Evolutionary conservation across 53 echinoderm and acorn worm genomes (phyloP).

Genomic region (Crossaster papposus): DNA sequence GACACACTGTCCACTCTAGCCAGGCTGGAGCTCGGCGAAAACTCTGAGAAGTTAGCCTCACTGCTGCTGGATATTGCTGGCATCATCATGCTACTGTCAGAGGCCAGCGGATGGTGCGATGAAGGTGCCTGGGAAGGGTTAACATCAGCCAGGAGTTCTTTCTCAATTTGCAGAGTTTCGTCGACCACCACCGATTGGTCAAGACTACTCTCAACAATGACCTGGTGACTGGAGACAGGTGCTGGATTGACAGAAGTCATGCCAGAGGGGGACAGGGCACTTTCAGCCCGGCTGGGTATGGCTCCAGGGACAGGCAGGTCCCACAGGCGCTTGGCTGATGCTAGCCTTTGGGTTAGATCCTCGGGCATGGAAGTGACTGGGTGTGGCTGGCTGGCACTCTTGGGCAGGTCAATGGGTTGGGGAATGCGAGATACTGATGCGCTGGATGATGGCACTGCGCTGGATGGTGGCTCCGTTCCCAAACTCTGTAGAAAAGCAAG

Average conservation of each 20-base stretch:
- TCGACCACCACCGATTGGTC: constrained; percentile 1
- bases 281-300: constrained; percentile 21
- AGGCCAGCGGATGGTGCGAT: constrained; percentile 34
- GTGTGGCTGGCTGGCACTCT: constrained; percentile 57
- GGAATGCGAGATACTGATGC: constrained; percentile 18
- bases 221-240: constrained; percentile 33
- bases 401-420: constrained; percentile 60
- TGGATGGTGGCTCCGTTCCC: constrained; percentile 36
- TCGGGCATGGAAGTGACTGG: constrained; percentile 81
- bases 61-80: constrained; percentile 30
- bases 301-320: constrained; percentile 55
- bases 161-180: constrained; percentile 22
- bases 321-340: constrained; percentile 85
- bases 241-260: constrained; percentile 30
- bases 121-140: not conserved
- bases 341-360: constrained; percentile 79
- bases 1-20: constrained; percentile 18
- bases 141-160: constrained; percentile 30
- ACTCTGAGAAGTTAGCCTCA: constrained; percentile 25
- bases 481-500: constrained; percentile 16
- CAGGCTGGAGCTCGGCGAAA: constrained; percentile 30
- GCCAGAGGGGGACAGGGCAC: constrained; percentile 68
- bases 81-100: constrained; percentile 35
- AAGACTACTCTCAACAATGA: constrained; percentile 31
- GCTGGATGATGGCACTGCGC: constrained; percentile 59